These are phyloP conservation scores for Drosophila mauritiana DNA, from an alignment of 1,140 invertebrate species.

Conservation along the genomic window DNA sequence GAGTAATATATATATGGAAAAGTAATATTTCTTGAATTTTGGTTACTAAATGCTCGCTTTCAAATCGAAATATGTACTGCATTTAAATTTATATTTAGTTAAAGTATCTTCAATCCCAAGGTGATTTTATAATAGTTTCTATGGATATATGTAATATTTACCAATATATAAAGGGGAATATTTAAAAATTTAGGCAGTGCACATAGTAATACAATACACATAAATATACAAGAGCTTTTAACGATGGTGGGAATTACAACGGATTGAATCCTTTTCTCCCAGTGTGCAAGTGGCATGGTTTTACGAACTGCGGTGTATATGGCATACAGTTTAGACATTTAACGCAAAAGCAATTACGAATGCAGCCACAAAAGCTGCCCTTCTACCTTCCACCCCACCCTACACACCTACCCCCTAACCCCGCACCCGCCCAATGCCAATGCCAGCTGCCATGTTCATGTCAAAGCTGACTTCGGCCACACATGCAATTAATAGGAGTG, in stretches of 20 bases:
- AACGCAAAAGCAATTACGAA: constrained; percentile 67
- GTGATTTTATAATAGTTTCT: neutral
- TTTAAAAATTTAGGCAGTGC: neutral
- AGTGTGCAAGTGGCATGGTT: neutral
- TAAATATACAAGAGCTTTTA: neutral
- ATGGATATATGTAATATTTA: neutral
- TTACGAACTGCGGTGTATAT: constrained; percentile 9
- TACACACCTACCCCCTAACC: neutral
- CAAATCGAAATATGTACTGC: too few species aligned
- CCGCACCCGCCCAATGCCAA: neutral
- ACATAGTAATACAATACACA: too few species aligned
- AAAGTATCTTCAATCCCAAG: neutral
- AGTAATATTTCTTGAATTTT: too few species aligned
- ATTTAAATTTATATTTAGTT: neutral
- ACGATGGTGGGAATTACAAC: too few species aligned
- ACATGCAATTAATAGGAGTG: constrained; percentile 71
- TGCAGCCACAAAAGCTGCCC: constrained; percentile 26
- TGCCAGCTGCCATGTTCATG: constrained; percentile 55
- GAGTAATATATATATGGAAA: too few species aligned
- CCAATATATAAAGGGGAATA: neutral
- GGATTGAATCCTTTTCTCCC: neutral
- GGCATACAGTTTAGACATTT: constrained; percentile 49
- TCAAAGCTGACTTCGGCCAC: constrained; percentile 53
- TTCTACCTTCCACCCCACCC: neutral
- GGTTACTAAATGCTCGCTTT: too few species aligned